A percentile compares a stretch with the other conserved stretches of the same genome.
Evolutionary conservation across 1,140 invertebrate genomes (phyloP).

Genomic region (Melipona quadrifasciata): DNA sequence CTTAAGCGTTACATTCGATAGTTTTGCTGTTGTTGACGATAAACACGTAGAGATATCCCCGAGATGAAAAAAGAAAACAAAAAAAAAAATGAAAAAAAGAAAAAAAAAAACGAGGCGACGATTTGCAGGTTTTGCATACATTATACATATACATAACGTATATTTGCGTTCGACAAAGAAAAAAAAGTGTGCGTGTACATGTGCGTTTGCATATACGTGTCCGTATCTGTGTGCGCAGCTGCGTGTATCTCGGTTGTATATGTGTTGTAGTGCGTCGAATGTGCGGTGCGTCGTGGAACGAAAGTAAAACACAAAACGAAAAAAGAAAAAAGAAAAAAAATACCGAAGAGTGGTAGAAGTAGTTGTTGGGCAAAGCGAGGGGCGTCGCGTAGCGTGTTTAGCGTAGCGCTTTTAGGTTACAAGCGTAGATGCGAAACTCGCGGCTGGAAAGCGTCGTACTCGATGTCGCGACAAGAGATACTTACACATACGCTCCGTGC

Average conservation of each 20-base stretch:
- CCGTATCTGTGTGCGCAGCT: not conserved
- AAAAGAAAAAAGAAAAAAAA: too few species aligned
- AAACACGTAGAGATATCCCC: constrained; percentile 60
- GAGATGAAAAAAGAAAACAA: not conserved
- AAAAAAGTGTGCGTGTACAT: constrained; percentile 11
- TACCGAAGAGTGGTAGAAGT: not conserved
- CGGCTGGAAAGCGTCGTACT: not conserved
- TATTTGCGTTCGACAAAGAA: not conserved
- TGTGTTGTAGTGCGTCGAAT: not conserved
- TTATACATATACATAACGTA: constrained; percentile 22
- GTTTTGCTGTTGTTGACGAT: constrained; percentile 75
- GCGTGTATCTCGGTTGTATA: not conserved
- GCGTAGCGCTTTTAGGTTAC: constrained; percentile 1
- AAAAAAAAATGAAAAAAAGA: too few species aligned
- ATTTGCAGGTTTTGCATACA: constrained; percentile 49
- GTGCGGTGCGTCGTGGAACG: constrained; percentile 2
- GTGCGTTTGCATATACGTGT: constrained; percentile 12
- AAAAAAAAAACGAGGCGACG: constrained; percentile 35
- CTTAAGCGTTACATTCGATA: constrained; percentile 65
- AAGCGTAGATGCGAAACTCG: not conserved
- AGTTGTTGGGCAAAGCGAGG: not conserved
- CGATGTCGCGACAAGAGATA: not conserved
- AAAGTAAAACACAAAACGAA: not conserved
- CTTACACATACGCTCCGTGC: not conserved
- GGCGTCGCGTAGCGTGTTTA: not conserved